Base-by-base conservation (phyloP, 1,140 invertebrate genomes). In the Trialeurodes vaporariorum region DNA sequence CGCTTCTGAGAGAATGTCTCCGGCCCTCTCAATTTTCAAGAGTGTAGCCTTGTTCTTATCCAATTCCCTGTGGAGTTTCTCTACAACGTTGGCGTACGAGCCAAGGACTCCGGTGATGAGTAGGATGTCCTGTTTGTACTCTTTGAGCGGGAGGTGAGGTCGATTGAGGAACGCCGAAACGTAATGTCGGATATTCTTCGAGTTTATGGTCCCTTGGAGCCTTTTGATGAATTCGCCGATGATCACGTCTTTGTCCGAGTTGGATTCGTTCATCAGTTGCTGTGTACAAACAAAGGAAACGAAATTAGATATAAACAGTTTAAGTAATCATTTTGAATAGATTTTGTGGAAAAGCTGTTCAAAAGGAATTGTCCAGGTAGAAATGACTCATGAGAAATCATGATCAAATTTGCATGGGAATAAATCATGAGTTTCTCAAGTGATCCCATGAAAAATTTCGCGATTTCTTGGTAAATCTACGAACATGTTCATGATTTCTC, bases 141-240 rank as follows among this genome's bases (percentile, higher is more conserved):
- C 82, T 67, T 85, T 84, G 70, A 89, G 79, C n/a, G 84, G 81
- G 67, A 89, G 79, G 77, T 89, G 87, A 71, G 87, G 87, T 64
- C 87, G 86, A 73, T 87, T 89, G 76, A 93, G 86, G 78, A 92
- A 93, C 26, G 89, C 84, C 72, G 89, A 84, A 21, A 92, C 90
- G 75, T 91, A 94, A 74, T 84, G 84, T 73, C 88, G 87, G 66
- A 95, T 83, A 78, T 95, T 95, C 74, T 87, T 87, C 27, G 88
- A 84, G 79, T 95, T 95, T 66, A 94, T 85, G 66, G 88, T 86
- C 25, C 88, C 85, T 71, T 88, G 85, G 65, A 94, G 82, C 49
- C 88, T 84, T 61, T 87, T 86, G 68, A 91, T 84, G 81, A 91
- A 94, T 71, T 90, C 87, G 67, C 84, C 77, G 71, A 93, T 86